Evolutionary conservation across 2,888 invertebrate genomes (phyloP).

Genomic region (Druceiella hillmani): DNA sequence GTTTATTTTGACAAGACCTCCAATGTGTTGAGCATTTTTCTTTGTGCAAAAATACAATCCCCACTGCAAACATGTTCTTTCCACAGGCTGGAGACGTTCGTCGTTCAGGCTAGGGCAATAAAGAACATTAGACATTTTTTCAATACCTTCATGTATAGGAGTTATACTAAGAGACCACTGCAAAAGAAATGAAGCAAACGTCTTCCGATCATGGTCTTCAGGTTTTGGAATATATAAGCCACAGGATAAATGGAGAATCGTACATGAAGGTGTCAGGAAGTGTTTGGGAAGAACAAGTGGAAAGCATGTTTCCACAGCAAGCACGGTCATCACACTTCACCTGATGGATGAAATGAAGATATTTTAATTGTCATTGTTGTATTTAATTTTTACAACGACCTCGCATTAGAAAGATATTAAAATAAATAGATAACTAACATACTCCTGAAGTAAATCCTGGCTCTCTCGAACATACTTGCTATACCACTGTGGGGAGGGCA

Average conservation of each 20-base stretch:
- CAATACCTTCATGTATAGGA: constrained; percentile 12
- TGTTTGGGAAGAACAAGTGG: constrained; percentile 14
- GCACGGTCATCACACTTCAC: constrained; percentile 16
- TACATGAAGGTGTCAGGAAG: constrained; percentile 16
- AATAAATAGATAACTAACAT: constrained; percentile 10
- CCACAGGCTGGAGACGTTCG: constrained; percentile 11
- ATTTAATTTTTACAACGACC: constrained; percentile 7
- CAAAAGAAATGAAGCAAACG: constrained; percentile 16
- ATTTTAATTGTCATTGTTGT: constrained; percentile 12
- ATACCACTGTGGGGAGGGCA: constrained; percentile 15
- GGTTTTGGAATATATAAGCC: constrained; percentile 16
- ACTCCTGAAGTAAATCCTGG: constrained; percentile 15
- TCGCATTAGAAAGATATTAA: constrained; percentile 8
- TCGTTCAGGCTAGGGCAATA: constrained; percentile 14
- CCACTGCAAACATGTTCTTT: constrained; percentile 6
- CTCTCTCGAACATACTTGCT: constrained; percentile 13
- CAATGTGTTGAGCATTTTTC: too few species aligned
- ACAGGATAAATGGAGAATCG: constrained; percentile 13
- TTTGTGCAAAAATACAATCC: too few species aligned
- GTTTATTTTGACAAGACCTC: too few species aligned
- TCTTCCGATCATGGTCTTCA: constrained; percentile 17
- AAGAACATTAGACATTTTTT: constrained; percentile 13
- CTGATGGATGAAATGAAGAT: constrained; percentile 13
- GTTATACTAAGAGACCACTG: constrained; percentile 16
- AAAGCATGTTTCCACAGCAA: constrained; percentile 16